These are phyloP conservation scores for Ophthalmolycus amberensis DNA, from an alignment of 2,113 vertebrate species.

Conservation along the genomic window DNA sequence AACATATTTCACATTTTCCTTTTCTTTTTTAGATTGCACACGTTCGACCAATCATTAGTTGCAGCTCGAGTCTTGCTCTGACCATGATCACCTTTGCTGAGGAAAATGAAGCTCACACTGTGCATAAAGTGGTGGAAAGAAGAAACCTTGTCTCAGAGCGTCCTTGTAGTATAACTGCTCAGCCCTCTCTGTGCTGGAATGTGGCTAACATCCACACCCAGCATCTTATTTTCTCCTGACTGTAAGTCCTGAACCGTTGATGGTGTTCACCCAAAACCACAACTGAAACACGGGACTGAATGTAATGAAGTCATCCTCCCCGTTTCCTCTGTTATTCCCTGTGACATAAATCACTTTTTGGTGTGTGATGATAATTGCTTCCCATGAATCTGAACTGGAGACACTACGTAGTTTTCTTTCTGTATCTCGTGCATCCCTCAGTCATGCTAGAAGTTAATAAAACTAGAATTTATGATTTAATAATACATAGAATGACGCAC, in stretches of 20 bases:
- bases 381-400: conserved; percentile 36
- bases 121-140: neutral
- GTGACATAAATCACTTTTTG: conserved; percentile 49
- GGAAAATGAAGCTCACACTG: no score
- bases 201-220: conserved; percentile 46
- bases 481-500: conserved; percentile 6
- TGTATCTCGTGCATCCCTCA: neutral
- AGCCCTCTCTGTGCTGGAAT: conserved; percentile 21
- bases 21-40: neutral
- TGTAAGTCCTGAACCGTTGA: conserved; percentile 24
- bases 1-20: neutral
- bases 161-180: neutral
- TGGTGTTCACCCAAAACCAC: conserved; percentile 52
- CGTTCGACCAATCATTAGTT: neutral
- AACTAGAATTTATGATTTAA: conserved; percentile 14
- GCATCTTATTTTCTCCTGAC: conserved; percentile 35
- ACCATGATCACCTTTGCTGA: neutral
- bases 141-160: neutral
- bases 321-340: conserved; percentile 37
- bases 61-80: neutral
- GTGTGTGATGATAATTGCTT: conserved; percentile 28
- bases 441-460: conserved; percentile 16
- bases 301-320: conserved; percentile 47
- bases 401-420: conserved; percentile 1
- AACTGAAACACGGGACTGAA: conserved; percentile 44